phyloP scores from a whole-genome alignment of 1,140 invertebrate species.

The Drosophila obscura region DNA sequence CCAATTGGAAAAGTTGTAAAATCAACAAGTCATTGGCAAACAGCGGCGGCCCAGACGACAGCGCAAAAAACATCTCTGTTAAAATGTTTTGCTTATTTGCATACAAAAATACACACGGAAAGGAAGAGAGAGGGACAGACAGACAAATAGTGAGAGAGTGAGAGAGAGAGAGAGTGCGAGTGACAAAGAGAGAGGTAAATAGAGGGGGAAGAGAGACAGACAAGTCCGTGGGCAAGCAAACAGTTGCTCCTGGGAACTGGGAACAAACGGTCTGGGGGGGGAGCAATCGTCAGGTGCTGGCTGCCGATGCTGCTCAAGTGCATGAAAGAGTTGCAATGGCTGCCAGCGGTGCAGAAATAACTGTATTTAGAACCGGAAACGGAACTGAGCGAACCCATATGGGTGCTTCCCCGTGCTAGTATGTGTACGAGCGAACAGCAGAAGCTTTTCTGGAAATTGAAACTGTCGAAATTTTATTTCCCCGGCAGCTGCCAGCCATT shows the following conservation, averaged over 20 bases:
- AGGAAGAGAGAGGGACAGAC: neutral
- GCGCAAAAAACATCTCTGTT: slow-evolving; percentile 54
- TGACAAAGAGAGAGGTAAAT: slow-evolving; percentile 11
- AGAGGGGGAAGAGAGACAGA: neutral
- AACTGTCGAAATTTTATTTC: slow-evolving; percentile 51
- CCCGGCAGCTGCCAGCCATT: slow-evolving; percentile 22
- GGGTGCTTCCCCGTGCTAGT: slow-evolving; percentile 7
- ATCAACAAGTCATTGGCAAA: slow-evolving; percentile 80
- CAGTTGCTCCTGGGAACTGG: slow-evolving; percentile 28
- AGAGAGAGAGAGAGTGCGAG: neutral
- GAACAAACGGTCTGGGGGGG: slow-evolving; percentile 3
- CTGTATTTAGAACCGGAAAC: slow-evolving; percentile 66
- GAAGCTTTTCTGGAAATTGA: slow-evolving; percentile 55
- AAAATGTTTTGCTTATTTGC: slow-evolving; percentile 76
- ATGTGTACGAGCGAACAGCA: neutral
- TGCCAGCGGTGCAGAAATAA: slow-evolving; percentile 61
- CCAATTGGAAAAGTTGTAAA: slow-evolving; percentile 80
- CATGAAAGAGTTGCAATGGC: slow-evolving; percentile 57
- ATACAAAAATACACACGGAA: slow-evolving; percentile 54
- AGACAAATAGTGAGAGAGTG: neutral
- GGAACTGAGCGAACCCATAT: slow-evolving; percentile 53
- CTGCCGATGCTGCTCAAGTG: slow-evolving; percentile 52
- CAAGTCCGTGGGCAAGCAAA: slow-evolving; percentile 45
- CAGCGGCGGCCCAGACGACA: slow-evolving; percentile 51
- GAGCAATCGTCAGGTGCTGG: slow-evolving; percentile 36